Evolutionary conservation across 2,888 invertebrate genomes (phyloP).

Genomic region (Subacronicta megacephala): DNA sequence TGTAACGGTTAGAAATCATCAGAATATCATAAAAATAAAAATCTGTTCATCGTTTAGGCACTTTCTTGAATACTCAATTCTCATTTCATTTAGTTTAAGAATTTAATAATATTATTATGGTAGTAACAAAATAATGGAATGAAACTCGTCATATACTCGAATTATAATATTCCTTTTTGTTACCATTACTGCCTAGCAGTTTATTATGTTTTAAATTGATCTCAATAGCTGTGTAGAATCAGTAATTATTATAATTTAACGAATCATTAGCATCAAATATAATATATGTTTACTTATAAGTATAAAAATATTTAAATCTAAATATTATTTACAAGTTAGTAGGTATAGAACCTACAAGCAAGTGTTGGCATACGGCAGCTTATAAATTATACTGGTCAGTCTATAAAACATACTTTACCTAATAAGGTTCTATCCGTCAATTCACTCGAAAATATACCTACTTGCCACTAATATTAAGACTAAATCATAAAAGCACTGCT

Average conservation of each 20-base stretch:
- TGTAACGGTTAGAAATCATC: not conserved
- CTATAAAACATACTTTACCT: not conserved
- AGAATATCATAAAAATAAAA: not conserved
- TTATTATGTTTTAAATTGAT: conserved; percentile 7
- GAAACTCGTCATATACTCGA: not conserved
- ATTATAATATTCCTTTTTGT: conserved; percentile 3
- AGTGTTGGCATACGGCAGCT: too few species aligned
- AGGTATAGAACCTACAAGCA: too few species aligned
- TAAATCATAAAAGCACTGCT: conserved; percentile 73
- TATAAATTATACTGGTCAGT: not conserved
- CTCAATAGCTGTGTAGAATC: conserved; percentile 21
- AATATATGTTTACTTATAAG: not conserved
- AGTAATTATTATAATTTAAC: too few species aligned
- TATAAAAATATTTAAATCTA: not conserved
- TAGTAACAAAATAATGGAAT: conserved; percentile 13
- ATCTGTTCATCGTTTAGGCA: conserved; percentile 42
- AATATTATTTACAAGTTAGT: conserved; percentile 19
- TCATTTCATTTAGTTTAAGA: conserved; percentile 16
- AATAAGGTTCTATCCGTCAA: conserved; percentile 40
- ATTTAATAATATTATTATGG: conserved; percentile 2
- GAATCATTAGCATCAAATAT: not conserved
- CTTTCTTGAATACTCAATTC: conserved; percentile 43
- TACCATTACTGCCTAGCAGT: conserved; percentile 34
- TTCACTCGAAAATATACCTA: conserved; percentile 30
- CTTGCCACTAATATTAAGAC: conserved; percentile 51